Conservation (phyloP, 1,140 invertebrate species). For the Himalopsyche phryganea region DNA sequence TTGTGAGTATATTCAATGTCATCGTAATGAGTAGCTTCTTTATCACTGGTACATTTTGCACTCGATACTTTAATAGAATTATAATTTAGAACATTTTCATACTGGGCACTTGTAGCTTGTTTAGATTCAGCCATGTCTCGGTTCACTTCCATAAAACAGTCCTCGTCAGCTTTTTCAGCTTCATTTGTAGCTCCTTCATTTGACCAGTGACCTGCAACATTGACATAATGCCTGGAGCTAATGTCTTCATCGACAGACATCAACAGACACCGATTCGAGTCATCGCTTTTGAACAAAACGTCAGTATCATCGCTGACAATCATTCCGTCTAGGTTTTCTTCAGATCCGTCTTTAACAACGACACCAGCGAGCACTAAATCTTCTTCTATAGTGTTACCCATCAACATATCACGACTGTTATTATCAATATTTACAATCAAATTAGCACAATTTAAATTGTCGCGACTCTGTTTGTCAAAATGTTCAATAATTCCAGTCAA, state of each 20-base stretch:
- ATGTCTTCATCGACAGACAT: background rate
- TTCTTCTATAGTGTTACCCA: background rate
- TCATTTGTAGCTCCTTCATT: background rate
- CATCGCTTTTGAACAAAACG: too few relatives aligned
- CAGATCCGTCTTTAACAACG: slow-evolving; percentile 20
- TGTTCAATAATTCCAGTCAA: too few relatives aligned
- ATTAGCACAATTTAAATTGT: too few relatives aligned
- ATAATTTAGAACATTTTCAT: background rate
- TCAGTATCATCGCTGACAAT: too few relatives aligned
- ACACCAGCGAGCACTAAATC: slow-evolving; percentile 15
- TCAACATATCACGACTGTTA: background rate
- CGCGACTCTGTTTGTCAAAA: background rate
- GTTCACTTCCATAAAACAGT: background rate
- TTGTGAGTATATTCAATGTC: slow-evolving; percentile 1
- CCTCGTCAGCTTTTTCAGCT: background rate
- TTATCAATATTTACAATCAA: too few relatives aligned
- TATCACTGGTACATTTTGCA: background rate
- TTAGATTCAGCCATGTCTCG: too few relatives aligned
- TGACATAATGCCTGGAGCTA: background rate
- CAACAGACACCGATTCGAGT: too few relatives aligned
- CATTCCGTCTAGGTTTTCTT: slow-evolving; percentile 25
- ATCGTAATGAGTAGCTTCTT: slow-evolving; percentile 11
- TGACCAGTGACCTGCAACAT: too few relatives aligned
- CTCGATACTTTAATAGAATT: too few relatives aligned
- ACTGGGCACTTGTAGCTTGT: background rate